Evolutionary conservation across 2,113 vertebrate species (phyloP), one percentile per base, ranked within the genome.

Genomic region (Hystrix brachyura): DNA sequence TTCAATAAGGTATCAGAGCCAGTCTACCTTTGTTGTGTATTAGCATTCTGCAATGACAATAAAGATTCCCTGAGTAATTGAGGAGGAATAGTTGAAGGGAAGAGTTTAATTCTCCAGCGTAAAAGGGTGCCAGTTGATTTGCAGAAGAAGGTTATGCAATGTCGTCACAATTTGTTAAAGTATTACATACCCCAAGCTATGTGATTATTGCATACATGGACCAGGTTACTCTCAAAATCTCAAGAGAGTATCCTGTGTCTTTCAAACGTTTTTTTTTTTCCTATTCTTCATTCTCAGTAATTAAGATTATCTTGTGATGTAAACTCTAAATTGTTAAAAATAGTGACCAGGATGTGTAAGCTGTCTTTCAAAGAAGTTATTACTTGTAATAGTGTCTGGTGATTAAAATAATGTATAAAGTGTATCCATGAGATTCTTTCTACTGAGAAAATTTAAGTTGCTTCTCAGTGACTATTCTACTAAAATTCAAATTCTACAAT

Each of bases 401-500:
- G 21, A 60, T 43, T 59, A 19, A 87, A 43, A 62, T 46, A 60
- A 81, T 79, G 3, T 57, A 0, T 65, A 43, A 81, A 38, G 10
- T 64, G 21, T 76, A 59, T 78, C 38, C 27, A 21, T 60, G 78
- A 62, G 14, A 17, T 57, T 12, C 21, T 59, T 81, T 57, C 65
- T 72, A 57, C 21, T 67, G 43, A 94, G 48, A 87, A 94, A 80
- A 79, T 0, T 11, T 43, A 80, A 96, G 34, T 67, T 55, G 21
- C 19, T 11, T 80, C 48, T 89, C 84, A 87, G 15, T 48, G 32
- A 94, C 18, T 53, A 69, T 74, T 90, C 65, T 78, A 83, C 69
- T 84, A 87, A 91, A 94, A 71, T 91, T 91, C 76, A 92, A 48
- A 71, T 80, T 71, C 59, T 19, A 59, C 29, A 94, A 25, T 8